phyloP scores from a whole-genome alignment of 2,888 invertebrate species.

The Lordiphosa fenestrarum region DNA sequence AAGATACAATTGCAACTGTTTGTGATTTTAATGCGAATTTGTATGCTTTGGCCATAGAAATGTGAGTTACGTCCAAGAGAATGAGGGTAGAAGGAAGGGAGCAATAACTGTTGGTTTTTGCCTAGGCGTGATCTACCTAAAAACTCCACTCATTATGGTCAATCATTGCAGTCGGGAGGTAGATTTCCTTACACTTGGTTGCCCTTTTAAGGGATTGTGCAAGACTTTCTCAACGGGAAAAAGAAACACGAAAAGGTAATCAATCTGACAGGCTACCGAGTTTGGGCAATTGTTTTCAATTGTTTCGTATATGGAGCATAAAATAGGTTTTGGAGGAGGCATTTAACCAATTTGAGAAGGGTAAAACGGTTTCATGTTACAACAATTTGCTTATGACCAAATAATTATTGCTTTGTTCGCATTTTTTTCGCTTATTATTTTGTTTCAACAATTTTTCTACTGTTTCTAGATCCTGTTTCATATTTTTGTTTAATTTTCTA shows the following conservation, averaged over 20 bases:
- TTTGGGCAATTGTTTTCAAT: conserved; percentile 41
- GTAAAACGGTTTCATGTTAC: conserved; percentile 18
- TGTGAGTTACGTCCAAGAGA: conserved; percentile 40
- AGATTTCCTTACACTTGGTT: conserved; percentile 18
- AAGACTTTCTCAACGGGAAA: conserved; percentile 12
- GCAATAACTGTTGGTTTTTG: conserved; percentile 30
- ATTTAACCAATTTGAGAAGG: conserved; percentile 20
- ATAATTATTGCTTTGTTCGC: no score
- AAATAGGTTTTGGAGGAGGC: conserved; percentile 21
- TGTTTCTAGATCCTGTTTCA: no score
- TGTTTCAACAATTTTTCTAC: no score
- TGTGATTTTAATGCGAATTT: conserved; percentile 65
- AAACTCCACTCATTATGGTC: conserved; percentile 54
- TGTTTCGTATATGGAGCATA: conserved; percentile 36
- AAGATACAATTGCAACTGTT: conserved; percentile 66
- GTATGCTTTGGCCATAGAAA: conserved; percentile 58
- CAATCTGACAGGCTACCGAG: conserved; percentile 41
- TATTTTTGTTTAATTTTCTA: no score
- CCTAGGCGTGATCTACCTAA: conserved; percentile 59
- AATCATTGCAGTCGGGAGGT: conserved; percentile 27
- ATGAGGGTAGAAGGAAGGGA: conserved; percentile 3
- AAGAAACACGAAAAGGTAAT: conserved; percentile 32
- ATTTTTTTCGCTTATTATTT: no score
- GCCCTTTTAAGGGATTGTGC: conserved; percentile 1
- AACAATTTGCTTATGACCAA: conserved; percentile 15